phyloP scores from a whole-genome alignment of 2,888 invertebrate species.

The Trichopria drosophilae region DNA sequence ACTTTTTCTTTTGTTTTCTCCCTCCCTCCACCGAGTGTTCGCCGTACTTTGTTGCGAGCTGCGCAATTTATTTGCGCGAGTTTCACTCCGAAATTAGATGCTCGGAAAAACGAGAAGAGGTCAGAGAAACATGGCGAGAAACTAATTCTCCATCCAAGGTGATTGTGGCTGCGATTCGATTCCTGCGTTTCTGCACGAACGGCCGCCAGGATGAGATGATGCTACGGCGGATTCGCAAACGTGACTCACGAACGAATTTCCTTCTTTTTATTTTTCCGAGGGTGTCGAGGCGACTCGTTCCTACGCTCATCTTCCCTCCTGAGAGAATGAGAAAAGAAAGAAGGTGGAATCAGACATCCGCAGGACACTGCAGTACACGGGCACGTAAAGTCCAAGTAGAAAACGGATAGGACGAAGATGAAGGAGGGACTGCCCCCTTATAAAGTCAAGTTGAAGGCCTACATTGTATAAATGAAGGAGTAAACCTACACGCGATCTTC shows the following conservation, averaged over 20 bases:
- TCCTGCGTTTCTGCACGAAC: slow-evolving; percentile 43
- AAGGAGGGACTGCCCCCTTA: too few relatives aligned
- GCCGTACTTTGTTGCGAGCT: slow-evolving; percentile 30
- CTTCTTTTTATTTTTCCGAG: slow-evolving; percentile 33
- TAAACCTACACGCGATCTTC: neutral
- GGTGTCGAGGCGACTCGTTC: neutral
- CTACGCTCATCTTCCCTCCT: slow-evolving; percentile 11
- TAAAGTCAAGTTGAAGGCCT: too few relatives aligned
- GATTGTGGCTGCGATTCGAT: slow-evolving; percentile 36
- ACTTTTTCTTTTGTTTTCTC: too few relatives aligned
- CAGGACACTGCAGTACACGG: too few relatives aligned
- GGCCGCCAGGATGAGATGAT: slow-evolving; percentile 37
- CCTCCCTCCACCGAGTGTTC: slow-evolving; percentile 1
- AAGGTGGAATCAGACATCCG: neutral
- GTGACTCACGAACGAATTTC: slow-evolving; percentile 42
- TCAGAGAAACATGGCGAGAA: slow-evolving; percentile 4
- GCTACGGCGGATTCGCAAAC: slow-evolving; percentile 33
- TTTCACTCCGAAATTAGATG: slow-evolving; percentile 42
- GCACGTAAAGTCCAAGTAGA: neutral
- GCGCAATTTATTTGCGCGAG: slow-evolving; percentile 47
- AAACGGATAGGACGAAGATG: neutral
- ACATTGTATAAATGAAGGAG: neutral
- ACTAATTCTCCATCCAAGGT: slow-evolving; percentile 16
- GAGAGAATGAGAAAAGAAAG: slow-evolving; percentile 14
- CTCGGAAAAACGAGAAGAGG: neutral